phyloP scores from a whole-genome alignment of 2,113 vertebrate species.

The Brachionichthys hirsutus region DNA sequence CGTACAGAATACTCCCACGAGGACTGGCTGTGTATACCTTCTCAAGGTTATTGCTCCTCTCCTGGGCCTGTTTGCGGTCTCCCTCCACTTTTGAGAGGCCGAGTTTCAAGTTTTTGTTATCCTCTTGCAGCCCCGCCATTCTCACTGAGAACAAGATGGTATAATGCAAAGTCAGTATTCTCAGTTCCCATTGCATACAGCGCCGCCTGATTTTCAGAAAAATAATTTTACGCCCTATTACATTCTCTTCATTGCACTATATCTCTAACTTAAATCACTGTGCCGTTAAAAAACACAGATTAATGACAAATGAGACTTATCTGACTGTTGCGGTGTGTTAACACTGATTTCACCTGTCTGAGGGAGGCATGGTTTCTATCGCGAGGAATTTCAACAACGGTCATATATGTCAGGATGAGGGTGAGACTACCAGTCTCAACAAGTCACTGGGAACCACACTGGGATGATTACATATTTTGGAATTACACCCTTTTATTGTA shows the following conservation, averaged over 20 bases:
- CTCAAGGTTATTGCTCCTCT: constrained; percentile 91
- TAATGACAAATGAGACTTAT: constrained; percentile 7
- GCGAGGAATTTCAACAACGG: too few species aligned
- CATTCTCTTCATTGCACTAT: neutral
- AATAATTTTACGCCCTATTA: neutral
- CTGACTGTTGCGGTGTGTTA: neutral
- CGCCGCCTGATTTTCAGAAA: neutral
- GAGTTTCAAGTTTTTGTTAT: constrained; percentile 88
- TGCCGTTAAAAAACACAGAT: constrained; percentile 3
- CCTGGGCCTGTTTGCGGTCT: constrained; percentile 92
- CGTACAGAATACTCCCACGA: neutral
- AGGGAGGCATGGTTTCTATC: too few species aligned
- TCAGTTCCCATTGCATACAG: neutral
- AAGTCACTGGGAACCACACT: too few species aligned
- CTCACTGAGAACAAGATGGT: constrained; percentile 75
- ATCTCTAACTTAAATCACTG: constrained; percentile 3
- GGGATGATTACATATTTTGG: too few species aligned
- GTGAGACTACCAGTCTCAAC: too few species aligned
- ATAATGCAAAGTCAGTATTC: neutral
- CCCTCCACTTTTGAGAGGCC: constrained; percentile 88
- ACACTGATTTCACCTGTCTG: constrained; percentile 12
- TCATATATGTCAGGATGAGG: too few species aligned
- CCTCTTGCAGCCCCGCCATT: constrained; percentile 89
- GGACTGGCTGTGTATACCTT: constrained; percentile 78
- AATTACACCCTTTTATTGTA: too few species aligned